These are phyloP conservation scores for Malachius bipustulatus DNA, from an alignment of 2,888 invertebrate species.

Conservation along the genomic window DNA sequence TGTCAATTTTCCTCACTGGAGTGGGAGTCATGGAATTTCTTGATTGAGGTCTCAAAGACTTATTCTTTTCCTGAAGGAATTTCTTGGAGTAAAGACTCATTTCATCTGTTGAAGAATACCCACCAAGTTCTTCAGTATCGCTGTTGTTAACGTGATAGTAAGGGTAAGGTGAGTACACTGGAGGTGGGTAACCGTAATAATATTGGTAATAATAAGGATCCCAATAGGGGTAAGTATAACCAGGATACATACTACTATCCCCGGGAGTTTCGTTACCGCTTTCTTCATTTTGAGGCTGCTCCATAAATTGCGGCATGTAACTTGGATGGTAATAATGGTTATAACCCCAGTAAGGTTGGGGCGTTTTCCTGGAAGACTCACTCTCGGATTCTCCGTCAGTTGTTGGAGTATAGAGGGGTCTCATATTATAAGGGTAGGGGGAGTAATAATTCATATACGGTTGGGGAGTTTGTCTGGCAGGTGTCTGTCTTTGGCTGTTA, in stretches of 20 bases:
- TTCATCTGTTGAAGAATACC: constrained; percentile 39
- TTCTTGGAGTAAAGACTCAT: constrained; percentile 28
- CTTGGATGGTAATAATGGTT: constrained; percentile 11
- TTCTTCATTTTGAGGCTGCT: neutral
- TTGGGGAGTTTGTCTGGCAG: constrained; percentile 11
- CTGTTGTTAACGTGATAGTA: constrained; percentile 21
- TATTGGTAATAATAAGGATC: constrained; percentile 31
- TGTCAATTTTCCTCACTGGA: constrained; percentile 25
- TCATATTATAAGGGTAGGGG: constrained; percentile 11
- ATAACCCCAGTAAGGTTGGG: constrained; percentile 17
- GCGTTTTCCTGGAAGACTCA: constrained; percentile 16
- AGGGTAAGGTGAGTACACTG: constrained; percentile 28
- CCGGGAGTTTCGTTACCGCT: constrained; percentile 3
- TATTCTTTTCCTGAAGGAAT: constrained; percentile 12
- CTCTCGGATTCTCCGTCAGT: constrained; percentile 16
- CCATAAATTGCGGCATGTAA: constrained; percentile 8
- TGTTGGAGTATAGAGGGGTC: constrained; percentile 10
- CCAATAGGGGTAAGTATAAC: constrained; percentile 24
- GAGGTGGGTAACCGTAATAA: constrained; percentile 30
- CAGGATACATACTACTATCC: constrained; percentile 5
- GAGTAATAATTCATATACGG: constrained; percentile 11
- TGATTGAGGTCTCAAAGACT: constrained; percentile 20
- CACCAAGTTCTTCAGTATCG: constrained; percentile 30
- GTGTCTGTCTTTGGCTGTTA: constrained; percentile 17
- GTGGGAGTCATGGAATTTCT: constrained; percentile 34